phyloP scores from a whole-genome alignment of 2,113 vertebrate species.

The Paramisgurnus dabryanus region DNA sequence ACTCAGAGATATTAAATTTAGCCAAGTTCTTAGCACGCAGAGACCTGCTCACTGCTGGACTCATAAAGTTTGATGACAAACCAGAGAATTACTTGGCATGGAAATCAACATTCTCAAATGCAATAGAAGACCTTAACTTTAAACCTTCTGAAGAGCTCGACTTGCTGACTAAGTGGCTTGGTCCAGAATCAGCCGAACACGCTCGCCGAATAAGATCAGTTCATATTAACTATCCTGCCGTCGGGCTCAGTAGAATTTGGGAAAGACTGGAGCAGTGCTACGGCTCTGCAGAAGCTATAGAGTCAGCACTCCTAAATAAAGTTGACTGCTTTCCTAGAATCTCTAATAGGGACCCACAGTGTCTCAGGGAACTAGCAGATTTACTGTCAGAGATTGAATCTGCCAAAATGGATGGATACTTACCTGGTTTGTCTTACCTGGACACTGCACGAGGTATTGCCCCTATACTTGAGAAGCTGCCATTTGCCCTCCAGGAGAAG shows the following conservation, averaged over 20 bases:
- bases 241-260: background rate
- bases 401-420: background rate
- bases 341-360: background rate
- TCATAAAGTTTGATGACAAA: conserved; percentile 4
- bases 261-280: background rate
- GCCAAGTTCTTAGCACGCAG: background rate
- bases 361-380: background rate
- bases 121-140: background rate
- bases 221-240: no score
- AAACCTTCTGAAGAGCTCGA: conserved; percentile 1
- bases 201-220: background rate
- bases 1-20: background rate
- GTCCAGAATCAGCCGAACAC: conserved; percentile 11
- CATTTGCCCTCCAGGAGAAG: conserved; percentile 14
- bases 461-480: conserved; percentile 15
- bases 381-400: background rate
- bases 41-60: background rate
- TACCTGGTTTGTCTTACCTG: conserved; percentile 5
- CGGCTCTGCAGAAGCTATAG: background rate
- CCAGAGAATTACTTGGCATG: background rate
- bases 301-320: background rate
- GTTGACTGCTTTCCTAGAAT: background rate
- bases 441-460: conserved; percentile 15
- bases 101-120: background rate
- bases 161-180: background rate